Base-by-base conservation (phyloP, 2,113 vertebrate genomes). In the Pampusana beccarii region DNA sequence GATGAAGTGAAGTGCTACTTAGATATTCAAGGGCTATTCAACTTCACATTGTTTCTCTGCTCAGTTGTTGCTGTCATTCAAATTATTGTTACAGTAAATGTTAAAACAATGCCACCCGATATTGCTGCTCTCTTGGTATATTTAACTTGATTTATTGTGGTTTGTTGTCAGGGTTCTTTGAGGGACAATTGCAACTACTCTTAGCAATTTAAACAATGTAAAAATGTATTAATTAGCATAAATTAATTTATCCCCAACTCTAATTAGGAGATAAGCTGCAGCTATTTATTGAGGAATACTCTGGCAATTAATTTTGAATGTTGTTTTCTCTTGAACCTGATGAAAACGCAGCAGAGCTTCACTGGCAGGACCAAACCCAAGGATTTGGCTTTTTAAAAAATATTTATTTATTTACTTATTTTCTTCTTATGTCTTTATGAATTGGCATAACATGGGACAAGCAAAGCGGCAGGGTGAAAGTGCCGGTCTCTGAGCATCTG, bases 81-180 rank as follows among this genome's bases (percentile, higher is more conserved):
- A 60, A 64, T 51, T 82, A 64, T 40, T 80, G 71, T 88, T 87
- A 62, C 56, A 89, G 69, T 81, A 80, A 62, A 74, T 40, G 53
- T 44, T 95, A 79, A 86, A 96, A 92, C 34, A 93, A 66, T 92
- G 40, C 51, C 56, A 75, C 65, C 28, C 20, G 48, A 71, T 74
- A 79, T 64, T 25, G 56, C 62, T 62, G 40, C 25, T 81, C 50
- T 26, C 26, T 57, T 81, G 48, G 46, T 94, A 93, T 93, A 93
- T 96, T 96, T 96, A 96, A 93, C 92, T 96, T 92, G 88, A 95
- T 97, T 94, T 93, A 91, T 88, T 75, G 31, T 88, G 33, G 6
- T 51, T 91, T 44, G 23, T 72, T 82, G 46, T 86, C 79, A 93
- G 62, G 57, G 58, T 95, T 65, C 36, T 91, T 94, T 80, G 38